Conservation (phyloP, 2,888 invertebrate genomes). For the Mimumesa dahlbomi region DNA sequence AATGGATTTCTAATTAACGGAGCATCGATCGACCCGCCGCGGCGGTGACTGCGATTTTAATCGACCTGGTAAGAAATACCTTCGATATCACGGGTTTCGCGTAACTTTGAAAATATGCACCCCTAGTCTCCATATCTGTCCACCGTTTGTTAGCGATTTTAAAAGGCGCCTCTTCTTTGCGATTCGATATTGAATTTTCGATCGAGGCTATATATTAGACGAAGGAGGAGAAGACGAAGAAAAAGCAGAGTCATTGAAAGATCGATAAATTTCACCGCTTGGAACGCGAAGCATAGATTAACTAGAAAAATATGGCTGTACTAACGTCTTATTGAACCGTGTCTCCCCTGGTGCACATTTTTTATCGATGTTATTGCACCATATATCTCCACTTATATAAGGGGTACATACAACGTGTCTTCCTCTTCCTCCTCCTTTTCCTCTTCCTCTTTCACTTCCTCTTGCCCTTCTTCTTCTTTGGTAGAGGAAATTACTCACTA, state of each 20-base stretch:
- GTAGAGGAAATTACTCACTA: slow-evolving; percentile 7
- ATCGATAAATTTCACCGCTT: too few relatives aligned
- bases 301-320: slow-evolving; percentile 1
- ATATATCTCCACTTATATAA: slow-evolving; percentile 1
- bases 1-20: slow-evolving; percentile 48
- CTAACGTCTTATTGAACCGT: not conserved
- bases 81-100: too few relatives aligned
- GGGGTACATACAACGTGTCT: not conserved
- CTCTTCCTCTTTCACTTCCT: too few relatives aligned
- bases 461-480: too few relatives aligned
- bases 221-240: not conserved
- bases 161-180: too few relatives aligned
- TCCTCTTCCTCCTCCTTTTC: not conserved
- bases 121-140: too few relatives aligned
- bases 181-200: too few relatives aligned
- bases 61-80: too few relatives aligned
- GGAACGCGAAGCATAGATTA: too few relatives aligned
- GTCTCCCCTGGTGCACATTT: slow-evolving; percentile 4
- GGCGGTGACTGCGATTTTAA: slow-evolving; percentile 26
- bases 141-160: too few relatives aligned
- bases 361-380: slow-evolving; percentile 13
- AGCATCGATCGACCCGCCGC: slow-evolving; percentile 19
- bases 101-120: too few relatives aligned
- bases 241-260: not conserved
- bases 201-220: too few relatives aligned